phyloP scores from a whole-genome alignment of 2,888 invertebrate species.

The Andrena minutula region DNA sequence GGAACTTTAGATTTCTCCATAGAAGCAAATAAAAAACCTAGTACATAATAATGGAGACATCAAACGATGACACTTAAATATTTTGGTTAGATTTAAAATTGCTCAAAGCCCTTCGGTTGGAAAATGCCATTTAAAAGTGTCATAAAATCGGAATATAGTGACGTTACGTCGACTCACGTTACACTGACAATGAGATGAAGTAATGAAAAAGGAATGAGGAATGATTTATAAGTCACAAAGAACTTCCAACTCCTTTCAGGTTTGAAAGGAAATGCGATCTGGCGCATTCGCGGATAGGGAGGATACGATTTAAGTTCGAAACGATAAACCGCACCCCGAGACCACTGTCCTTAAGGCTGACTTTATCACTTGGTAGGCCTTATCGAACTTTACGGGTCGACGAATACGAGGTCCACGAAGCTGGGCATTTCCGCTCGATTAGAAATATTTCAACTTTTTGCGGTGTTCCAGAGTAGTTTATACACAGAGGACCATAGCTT shows the following conservation, averaged over 20 bases:
- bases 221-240: background rate
- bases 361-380: constrained; percentile 67
- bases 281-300: constrained; percentile 2
- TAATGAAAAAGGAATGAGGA: background rate
- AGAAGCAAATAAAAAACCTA: too few species aligned
- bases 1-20: too few species aligned
- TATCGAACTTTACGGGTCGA: constrained; percentile 73
- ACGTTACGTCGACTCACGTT: background rate
- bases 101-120: too few species aligned
- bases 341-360: constrained; percentile 47
- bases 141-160: too few species aligned
- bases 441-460: constrained; percentile 48
- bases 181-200: background rate
- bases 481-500: background rate
- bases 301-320: constrained; percentile 44
- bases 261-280: constrained; percentile 16
- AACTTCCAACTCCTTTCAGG: background rate
- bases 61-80: background rate
- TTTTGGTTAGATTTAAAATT: too few species aligned
- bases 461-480: constrained; percentile 13
- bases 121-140: too few species aligned
- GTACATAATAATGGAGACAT: background rate
- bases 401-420: constrained; percentile 49
- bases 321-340: constrained; percentile 54
- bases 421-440: constrained; percentile 52